Evolutionary conservation across 1,140 invertebrate genomes (phyloP), one percentile per base, ranked within the genome.

Genomic region (roundworm (Caenorhabditis elegans)): DNA sequence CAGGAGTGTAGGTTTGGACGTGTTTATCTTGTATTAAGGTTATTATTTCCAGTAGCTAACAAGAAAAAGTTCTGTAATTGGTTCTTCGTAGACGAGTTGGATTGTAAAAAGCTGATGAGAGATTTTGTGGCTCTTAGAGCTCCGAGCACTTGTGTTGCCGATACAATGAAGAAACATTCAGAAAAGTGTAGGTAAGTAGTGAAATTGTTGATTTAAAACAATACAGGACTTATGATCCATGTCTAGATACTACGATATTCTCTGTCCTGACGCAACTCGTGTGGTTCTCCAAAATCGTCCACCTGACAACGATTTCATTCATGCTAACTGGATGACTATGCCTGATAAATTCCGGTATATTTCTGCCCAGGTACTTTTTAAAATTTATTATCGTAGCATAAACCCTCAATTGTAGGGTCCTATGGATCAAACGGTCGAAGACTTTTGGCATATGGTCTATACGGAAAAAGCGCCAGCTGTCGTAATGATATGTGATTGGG

Each of bases 361-460:
- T 55, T 82, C 55, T 39, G 34, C 70, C 4, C 80, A 82, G 75
- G 80, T 78, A 51, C n/a, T n/a, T 4, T 13, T 17, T 48, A 48
- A 10, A 22, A 4, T 26, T 1, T 2, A 4, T 26, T 0, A 0
- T 17, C 22, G 22, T 22, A 22, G 3, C 19, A 22, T 15, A 77
- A 43, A 22, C 1, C 48, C 39, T 34, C 24, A 53, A 1, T 60
- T 34, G 49, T 34, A 90, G 88, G 92, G 95, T 0, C 96, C 96
- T 0, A 94, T 96, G 92, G 94, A 96, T 76, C 93, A 94, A 36
- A 97, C 95, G 0, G 93, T 96, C 0, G 93, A 93, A 85, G 96
- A 97, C 89, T 97, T 97, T 90, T 98, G 96, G 96, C 92, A 95
- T 75, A 96, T 98, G 95, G 94, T 97, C 80, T 97, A 95, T 95